Evolutionary conservation across 1,140 invertebrate species (phyloP).

Genomic region (Pseudomyrmex sp.): DNA sequence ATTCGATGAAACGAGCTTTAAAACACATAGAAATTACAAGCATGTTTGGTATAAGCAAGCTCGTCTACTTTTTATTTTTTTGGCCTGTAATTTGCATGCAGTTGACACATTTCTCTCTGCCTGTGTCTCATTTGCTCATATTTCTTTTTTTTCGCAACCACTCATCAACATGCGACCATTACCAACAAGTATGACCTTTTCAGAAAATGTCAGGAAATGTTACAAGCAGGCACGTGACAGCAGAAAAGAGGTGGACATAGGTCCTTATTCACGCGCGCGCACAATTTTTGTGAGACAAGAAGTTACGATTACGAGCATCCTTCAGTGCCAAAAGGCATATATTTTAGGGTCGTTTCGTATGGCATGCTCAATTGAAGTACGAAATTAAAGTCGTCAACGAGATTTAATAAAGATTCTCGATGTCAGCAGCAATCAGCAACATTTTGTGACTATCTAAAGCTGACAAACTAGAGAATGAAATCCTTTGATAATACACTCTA

Average conservation of each 20-base stretch:
- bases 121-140: background rate
- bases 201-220: constrained; percentile 47
- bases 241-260: constrained; percentile 27
- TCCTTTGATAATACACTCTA: no score
- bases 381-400: constrained; percentile 12
- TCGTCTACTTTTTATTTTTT: background rate
- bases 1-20: background rate
- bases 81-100: constrained; percentile 33
- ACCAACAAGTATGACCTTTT: constrained; percentile 46
- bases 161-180: constrained; percentile 22
- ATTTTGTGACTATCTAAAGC: no score
- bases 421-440: no score
- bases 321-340: constrained; percentile 20
- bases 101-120: constrained; percentile 28
- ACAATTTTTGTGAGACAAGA: constrained; percentile 5
- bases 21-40: background rate
- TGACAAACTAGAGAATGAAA: no score
- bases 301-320: constrained; percentile 49
- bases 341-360: constrained; percentile 37
- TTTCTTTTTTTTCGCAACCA: background rate
- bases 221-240: constrained; percentile 49
- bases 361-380: constrained; percentile 35
- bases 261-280: constrained; percentile 21
- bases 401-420: no score
- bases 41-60: background rate